Conservation (phyloP, 2,113 vertebrate genomes). For the Microcebus jonahi region DNA sequence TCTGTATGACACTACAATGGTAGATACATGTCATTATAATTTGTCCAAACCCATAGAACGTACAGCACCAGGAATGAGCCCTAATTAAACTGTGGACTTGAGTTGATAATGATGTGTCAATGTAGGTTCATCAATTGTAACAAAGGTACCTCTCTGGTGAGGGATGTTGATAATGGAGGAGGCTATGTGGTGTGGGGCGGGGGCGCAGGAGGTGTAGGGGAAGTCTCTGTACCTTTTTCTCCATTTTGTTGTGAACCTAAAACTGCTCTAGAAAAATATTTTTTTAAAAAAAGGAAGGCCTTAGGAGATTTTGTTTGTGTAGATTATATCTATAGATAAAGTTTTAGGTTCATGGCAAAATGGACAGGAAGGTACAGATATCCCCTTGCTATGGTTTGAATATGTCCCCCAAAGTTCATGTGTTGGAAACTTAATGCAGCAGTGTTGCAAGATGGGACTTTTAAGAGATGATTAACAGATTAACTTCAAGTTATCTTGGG, state of each 20-base stretch:
- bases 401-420: background rate
- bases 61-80: background rate
- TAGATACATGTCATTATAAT: background rate
- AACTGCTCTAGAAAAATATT: background rate
- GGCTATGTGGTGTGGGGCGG: too few species aligned
- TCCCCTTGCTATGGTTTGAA: background rate
- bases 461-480: too few species aligned
- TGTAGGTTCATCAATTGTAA: background rate
- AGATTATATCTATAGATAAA: background rate
- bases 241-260: background rate
- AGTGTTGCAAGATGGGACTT: too few species aligned
- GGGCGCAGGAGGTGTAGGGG: too few species aligned
- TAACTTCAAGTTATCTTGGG: too few species aligned
- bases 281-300: background rate
- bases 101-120: background rate
- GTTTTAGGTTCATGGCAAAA: background rate
- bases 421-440: background rate
- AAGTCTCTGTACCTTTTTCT: background rate
- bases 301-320: background rate
- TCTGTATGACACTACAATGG: background rate
- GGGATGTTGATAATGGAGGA: background rate
- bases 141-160: background rate
- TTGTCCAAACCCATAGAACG: background rate
- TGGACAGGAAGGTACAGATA: background rate
- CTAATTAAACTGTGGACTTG: background rate